Evolutionary conservation across 2,113 vertebrate species (phyloP).

Genomic region (Oreochromis niloticus): DNA sequence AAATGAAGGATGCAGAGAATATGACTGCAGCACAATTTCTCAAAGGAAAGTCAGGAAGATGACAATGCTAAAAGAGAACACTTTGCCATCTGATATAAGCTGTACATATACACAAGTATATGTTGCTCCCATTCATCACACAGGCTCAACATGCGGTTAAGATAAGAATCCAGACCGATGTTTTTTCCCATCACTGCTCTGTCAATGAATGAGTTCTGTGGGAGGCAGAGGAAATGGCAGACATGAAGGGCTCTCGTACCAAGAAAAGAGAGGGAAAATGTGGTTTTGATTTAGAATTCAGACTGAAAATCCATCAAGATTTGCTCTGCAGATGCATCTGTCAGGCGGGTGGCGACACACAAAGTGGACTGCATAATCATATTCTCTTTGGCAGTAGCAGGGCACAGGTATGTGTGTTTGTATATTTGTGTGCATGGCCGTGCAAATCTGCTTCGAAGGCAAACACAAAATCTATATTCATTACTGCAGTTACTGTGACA

Average conservation of each 20-base stretch:
- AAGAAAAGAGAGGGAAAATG: slow-evolving; percentile 23
- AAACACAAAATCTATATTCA: slow-evolving; percentile 66
- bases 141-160: slow-evolving; percentile 1
- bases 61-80: not conserved
- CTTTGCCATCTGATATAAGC: not conserved
- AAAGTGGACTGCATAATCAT: slow-evolving; percentile 61
- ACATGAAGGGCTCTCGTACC: slow-evolving; percentile 8
- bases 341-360: slow-evolving; percentile 56
- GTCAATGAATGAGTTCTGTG: slow-evolving; percentile 47
- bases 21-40: not conserved
- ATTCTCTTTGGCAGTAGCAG: slow-evolving; percentile 49
- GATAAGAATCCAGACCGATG: slow-evolving; percentile 35
- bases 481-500: slow-evolving; percentile 36
- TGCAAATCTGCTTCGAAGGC: slow-evolving; percentile 5
- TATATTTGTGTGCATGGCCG: not conserved
- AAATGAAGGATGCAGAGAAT: not conserved
- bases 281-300: slow-evolving; percentile 61
- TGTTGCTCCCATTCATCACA: slow-evolving; percentile 40
- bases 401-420: slow-evolving; percentile 18
- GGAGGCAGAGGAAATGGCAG: slow-evolving; percentile 18
- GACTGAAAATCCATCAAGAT: slow-evolving; percentile 73
- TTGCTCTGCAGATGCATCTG: slow-evolving; percentile 70
- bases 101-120: not conserved
- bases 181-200: slow-evolving; percentile 41
- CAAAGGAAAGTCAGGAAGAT: not conserved